Evolutionary conservation across 2,888 invertebrate species (phyloP).

Genomic region (Steromphala cineraria): DNA sequence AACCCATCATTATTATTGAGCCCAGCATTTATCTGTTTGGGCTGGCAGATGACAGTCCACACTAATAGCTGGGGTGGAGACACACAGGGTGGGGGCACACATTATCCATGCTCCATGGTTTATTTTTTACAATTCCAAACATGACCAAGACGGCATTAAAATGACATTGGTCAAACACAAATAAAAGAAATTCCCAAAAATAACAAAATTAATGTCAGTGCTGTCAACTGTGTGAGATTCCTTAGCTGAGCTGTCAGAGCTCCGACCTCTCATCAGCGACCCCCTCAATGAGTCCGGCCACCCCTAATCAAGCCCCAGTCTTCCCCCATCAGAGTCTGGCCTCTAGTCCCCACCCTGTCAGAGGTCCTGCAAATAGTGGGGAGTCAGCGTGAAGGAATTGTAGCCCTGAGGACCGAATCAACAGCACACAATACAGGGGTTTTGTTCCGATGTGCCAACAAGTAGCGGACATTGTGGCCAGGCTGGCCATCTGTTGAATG

Average conservation of each 20-base stretch:
- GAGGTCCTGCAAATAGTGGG: background rate
- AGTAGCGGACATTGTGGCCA: background rate
- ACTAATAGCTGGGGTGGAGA: too few relatives aligned
- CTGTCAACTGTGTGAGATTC: background rate
- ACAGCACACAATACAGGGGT: background rate
- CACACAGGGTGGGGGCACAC: background rate
- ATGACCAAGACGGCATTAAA: background rate
- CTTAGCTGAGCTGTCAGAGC: constrained; percentile 1
- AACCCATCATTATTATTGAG: too few relatives aligned
- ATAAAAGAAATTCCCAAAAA: constrained; percentile 1
- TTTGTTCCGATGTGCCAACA: background rate
- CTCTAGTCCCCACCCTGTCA: background rate
- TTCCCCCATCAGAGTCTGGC: too few relatives aligned
- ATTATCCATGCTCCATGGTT: background rate
- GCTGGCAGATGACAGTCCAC: too few relatives aligned
- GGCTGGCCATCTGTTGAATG: background rate
- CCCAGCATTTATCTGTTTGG: too few relatives aligned
- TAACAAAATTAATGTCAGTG: constrained; percentile 3
- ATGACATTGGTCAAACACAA: background rate
- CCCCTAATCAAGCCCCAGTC: too few relatives aligned
- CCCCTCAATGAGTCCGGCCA: background rate
- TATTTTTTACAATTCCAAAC: background rate
- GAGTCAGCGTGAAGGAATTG: background rate
- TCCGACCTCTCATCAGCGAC: background rate
- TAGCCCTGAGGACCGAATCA: background rate